Conservation (phyloP, 2,113 vertebrate genomes). For the Dromas ardeola region DNA sequence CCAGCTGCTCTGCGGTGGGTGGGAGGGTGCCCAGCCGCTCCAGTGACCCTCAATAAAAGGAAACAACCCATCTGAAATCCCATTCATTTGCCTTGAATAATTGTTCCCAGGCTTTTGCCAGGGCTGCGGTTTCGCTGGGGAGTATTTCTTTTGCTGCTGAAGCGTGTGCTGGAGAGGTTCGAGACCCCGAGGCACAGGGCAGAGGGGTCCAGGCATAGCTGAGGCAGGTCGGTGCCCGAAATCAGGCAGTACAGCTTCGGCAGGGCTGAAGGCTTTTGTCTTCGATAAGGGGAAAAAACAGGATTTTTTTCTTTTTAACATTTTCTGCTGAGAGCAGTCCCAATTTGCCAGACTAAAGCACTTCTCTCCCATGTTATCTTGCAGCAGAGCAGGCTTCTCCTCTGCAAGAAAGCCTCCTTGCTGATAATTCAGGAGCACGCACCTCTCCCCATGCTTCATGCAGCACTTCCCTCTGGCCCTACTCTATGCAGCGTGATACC, state of each 20-base stretch:
- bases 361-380: background rate
- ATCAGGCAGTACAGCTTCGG: background rate
- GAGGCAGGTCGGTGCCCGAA: fast-evolving
- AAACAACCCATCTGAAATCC: fast-evolving
- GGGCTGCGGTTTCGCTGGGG: background rate
- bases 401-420: background rate
- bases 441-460: fast-evolving
- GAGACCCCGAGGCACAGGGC: background rate
- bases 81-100: background rate
- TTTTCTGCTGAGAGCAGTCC: background rate
- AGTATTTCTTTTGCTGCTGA: background rate
- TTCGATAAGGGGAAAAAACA: background rate
- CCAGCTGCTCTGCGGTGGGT: background rate
- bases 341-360: fast-evolving
- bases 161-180: background rate
- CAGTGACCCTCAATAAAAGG: background rate
- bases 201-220: background rate
- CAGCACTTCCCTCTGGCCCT: background rate
- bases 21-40: background rate
- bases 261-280: background rate
- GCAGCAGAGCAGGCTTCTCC: background rate
- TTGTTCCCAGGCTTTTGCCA: background rate
- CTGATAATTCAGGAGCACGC: fast-evolving
- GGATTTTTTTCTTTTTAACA: background rate
- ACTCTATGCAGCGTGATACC: background rate